Evolutionary conservation across 1,140 invertebrate genomes (phyloP).

Genomic region (Heliconius hewitsoni): DNA sequence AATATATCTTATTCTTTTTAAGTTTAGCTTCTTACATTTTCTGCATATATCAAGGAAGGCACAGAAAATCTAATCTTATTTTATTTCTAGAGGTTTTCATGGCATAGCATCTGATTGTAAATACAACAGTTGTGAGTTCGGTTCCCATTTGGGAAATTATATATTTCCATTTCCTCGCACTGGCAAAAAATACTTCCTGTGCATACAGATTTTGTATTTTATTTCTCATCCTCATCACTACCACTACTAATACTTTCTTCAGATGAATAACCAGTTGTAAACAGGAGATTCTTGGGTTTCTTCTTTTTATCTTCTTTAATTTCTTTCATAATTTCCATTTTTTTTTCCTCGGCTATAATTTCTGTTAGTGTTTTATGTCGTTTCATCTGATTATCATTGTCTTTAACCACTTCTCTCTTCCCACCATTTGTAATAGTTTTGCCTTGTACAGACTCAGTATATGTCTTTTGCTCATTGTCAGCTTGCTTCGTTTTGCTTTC

Average conservation of each 20-base stretch:
- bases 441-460: not conserved
- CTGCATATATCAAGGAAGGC: no score
- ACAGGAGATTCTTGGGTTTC: constrained; percentile 76
- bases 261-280: constrained; percentile 78
- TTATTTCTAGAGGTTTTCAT: no score
- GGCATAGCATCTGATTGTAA: no score
- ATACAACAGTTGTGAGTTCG: no score
- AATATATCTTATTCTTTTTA: no score
- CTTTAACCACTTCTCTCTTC: constrained; percentile 19
- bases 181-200: no score
- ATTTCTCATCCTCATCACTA: constrained; percentile 47
- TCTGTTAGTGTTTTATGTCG: constrained; percentile 63
- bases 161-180: no score
- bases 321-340: constrained; percentile 71
- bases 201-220: not conserved
- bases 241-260: constrained; percentile 70
- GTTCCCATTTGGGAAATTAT: no score
- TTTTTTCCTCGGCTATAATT: constrained; percentile 72
- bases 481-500: constrained; percentile 9
- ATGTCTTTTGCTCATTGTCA: not conserved
- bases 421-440: not conserved
- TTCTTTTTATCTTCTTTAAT: constrained; percentile 72
- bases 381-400: constrained; percentile 41
- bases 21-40: no score
- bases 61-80: no score